Percentiles rank a stretch among this genome's conserved stretches.
phyloP scores from a whole-genome alignment of 2,888 invertebrate species.

The Bellardia pandia region DNA sequence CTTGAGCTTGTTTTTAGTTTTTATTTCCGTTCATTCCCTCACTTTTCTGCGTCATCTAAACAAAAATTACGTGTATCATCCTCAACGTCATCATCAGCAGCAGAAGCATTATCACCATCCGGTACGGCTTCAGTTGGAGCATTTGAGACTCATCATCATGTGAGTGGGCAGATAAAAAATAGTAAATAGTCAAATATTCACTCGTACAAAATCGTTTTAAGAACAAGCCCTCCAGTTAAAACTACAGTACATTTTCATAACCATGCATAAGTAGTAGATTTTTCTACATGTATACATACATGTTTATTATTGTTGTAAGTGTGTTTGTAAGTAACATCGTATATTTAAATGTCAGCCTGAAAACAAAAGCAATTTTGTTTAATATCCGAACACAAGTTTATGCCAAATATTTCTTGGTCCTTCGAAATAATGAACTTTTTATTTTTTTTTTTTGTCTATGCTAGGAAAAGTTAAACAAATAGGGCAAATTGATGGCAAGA shows the following conservation, averaged over 20 bases:
- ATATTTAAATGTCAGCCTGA: conserved; percentile 60
- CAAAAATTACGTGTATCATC: conserved; percentile 61
- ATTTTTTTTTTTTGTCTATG: background rate
- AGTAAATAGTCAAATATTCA: conserved; percentile 45
- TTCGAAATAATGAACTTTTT: conserved; percentile 8
- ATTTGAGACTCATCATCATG: conserved; percentile 17
- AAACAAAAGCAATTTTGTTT: conserved; percentile 62
- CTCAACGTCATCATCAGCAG: conserved; percentile 31
- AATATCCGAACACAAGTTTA: conserved; percentile 36
- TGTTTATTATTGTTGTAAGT: background rate
- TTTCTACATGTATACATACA: conserved; percentile 6
- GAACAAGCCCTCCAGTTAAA: conserved; percentile 60
- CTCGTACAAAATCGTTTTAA: conserved; percentile 30
- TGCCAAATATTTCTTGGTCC: conserved; percentile 30
- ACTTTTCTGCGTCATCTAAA: conserved; percentile 57
- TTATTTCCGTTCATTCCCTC: background rate
- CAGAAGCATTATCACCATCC: conserved; percentile 7
- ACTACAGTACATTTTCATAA: conserved; percentile 28
- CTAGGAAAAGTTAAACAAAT: background rate
- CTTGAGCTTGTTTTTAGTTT: conserved; percentile 2
- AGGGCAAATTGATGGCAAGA: background rate
- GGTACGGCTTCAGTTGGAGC: background rate
- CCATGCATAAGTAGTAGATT: background rate
- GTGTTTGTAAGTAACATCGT: conserved; percentile 36
- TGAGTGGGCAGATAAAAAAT: conserved; percentile 63